These are phyloP conservation scores for Glaucomys volans DNA, from an alignment of 2,113 vertebrate genomes.

Conservation along the genomic window DNA sequence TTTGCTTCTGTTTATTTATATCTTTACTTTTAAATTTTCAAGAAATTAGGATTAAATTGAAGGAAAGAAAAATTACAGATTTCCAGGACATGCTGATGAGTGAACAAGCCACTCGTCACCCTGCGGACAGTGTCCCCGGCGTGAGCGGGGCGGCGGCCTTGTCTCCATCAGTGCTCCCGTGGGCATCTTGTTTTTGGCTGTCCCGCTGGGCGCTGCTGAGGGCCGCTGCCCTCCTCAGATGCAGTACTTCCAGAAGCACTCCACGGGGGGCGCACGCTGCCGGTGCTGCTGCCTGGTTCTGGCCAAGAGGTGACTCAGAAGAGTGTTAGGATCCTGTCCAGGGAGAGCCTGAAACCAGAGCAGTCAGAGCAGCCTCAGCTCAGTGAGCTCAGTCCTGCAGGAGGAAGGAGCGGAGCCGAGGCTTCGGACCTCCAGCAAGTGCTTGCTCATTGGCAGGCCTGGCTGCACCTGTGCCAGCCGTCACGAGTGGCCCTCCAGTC, in stretches of 20 bases:
- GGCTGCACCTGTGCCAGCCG: accelerated
- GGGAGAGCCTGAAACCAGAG: conserved; percentile 75
- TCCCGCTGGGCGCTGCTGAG: conserved; percentile 63
- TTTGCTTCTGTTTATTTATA: conserved; percentile 27
- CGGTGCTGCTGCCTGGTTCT: conserved; percentile 82
- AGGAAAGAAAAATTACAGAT: background rate
- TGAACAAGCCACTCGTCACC: conserved; percentile 65
- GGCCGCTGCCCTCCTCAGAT: conserved; percentile 76
- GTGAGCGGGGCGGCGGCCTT: conserved; percentile 33
- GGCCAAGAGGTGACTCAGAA: conserved; percentile 79
- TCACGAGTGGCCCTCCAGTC: accelerated
- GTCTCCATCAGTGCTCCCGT: conserved; percentile 61
- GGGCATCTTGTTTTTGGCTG: conserved; percentile 48
- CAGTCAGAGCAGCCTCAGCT: background rate
- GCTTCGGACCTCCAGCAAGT: background rate
- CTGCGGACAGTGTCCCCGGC: conserved; percentile 81
- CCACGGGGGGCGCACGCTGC: conserved; percentile 81
- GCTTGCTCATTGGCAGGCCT: too few relatives aligned
- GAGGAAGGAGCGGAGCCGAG: background rate
- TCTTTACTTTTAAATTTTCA: background rate
- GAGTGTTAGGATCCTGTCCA: conserved; percentile 71
- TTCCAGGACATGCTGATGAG: background rate
- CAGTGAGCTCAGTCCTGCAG: accelerated
- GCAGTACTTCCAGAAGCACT: conserved; percentile 91
- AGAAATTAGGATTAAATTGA: background rate